Base-by-base conservation (phyloP, 2,888 invertebrate species). In the Willowsia nigromaculata region DNA sequence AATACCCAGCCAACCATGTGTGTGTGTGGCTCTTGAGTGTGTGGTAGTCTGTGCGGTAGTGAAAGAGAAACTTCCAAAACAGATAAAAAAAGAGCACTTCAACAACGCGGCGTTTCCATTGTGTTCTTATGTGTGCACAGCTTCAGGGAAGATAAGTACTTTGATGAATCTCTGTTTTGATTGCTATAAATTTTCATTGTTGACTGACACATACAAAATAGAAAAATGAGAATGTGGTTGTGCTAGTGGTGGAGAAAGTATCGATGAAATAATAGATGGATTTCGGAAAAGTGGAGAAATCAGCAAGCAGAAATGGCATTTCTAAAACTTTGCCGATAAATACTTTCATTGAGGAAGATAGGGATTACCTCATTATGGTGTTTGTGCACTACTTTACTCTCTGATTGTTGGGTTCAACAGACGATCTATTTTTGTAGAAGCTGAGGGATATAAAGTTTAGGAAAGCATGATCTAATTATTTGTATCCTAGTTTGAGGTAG, bases 161-260 rank as follows among this genome's bases (percentile, higher is more conserved):
- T 80, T 80, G 80, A 80, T 80, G 80, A 80, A 59, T 80, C 50
- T 33, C 59, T 43, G 37, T 33, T 18, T 13, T 56, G 71, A 71
- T 71, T 56, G 18, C 56, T 37, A 59, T 59, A 56, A 37, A 80
- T 37, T 80, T 80, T 56, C 56, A 80, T 56, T 33, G 33, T 11
- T 11, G 40, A 37, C 25, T 37, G 59, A 59, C 80, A 71, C 43
- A 43, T 37, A 65, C 62, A 62, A 62, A 62, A 30, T 13, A 6
- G 13, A 25, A 30, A 62, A 15, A 18, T 53, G 30, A 62, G 59
- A 1, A 27, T 27, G 30, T 7, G 6, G 30, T 62, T n/a, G n/a
- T n/a, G n/a, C n/a, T n/a, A n/a, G n/a, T n/a, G n/a, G n/a, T n/a
- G n/a, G n/a, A 62, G 30, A 13, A 30, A 62, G 33, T 15, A 30